phyloP scores from a whole-genome alignment of 2,797 vertebrate genomes.

The Gobionotothen gibberifrons region DNA sequence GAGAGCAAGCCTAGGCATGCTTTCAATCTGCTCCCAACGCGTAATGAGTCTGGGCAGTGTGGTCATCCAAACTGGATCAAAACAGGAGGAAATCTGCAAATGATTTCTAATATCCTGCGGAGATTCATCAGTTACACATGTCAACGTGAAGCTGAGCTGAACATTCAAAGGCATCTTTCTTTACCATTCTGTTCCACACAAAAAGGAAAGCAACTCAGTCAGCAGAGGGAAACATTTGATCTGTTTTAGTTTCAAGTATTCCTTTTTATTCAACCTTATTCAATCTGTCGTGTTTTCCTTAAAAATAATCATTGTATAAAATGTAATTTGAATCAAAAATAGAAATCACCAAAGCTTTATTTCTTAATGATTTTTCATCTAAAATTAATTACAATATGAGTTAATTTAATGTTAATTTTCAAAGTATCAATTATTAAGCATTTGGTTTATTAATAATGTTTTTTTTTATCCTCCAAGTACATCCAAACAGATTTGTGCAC shows the following conservation, averaged over 20 bases:
- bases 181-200: constrained; percentile 69
- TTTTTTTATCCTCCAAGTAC: background rate
- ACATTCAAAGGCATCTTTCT: constrained; percentile 78
- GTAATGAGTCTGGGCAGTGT: constrained; percentile 68
- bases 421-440: background rate
- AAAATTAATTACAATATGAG: background rate
- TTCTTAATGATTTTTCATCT: background rate
- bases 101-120: constrained; percentile 80
- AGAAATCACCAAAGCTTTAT: constrained; percentile 7
- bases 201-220: constrained; percentile 48
- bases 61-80: constrained; percentile 75
- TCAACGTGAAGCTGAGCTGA: constrained; percentile 80
- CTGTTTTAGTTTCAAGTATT: constrained; percentile 25
- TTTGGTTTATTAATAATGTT: background rate
- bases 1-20: constrained; percentile 77
- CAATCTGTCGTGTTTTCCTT: constrained; percentile 8
- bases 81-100: constrained; percentile 77
- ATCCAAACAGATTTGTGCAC: constrained; percentile 2
- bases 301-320: background rate
- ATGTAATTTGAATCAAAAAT: background rate
- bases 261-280: constrained; percentile 37
- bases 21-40: constrained; percentile 77
- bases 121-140: constrained; percentile 80
- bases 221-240: background rate
- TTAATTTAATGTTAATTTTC: background rate